Base-by-base conservation (phyloP, 2,113 vertebrate genomes). In the Corythaeola cristata region DNA sequence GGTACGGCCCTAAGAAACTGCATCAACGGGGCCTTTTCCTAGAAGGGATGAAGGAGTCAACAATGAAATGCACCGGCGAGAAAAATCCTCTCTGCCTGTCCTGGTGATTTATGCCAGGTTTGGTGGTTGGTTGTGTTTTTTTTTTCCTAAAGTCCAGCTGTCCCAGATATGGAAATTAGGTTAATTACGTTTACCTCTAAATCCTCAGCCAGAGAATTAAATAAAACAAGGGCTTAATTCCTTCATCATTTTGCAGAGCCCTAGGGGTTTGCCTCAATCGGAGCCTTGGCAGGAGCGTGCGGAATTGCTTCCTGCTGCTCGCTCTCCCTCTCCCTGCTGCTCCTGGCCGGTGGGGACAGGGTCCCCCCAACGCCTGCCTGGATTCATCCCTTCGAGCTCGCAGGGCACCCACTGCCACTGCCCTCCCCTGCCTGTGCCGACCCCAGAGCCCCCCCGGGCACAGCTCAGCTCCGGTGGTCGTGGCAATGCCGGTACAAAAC, bases 161-260 rank as follows among this genome's bases (percentile, higher is more conserved):
- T 97, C 91, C 97, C 96, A 97, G 96, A 95, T 97, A 97, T 77
- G 92, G 97, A 97, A 97, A 97, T 97, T 96, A 97, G 97, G 97
- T 97, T 97, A 97, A 97, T 97, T 97, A 97, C 89, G 32, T 97
- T 97, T 97, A 97, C 96, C 95, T 95, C 95, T 92, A 97, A 97
- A 97, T 97, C 97, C 95, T 95, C 95, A 92, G 89, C 89, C 66
- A 77, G 95, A 95, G 96, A 97, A 97, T 97, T 97, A 96, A 97
- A 96, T 96, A 95, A 97, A 97, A 97, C 94, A 95, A 93, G 77
- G 94, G 92, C 96, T 97, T 97, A 97, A 97, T 97, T 95, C 96
- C 89, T 87, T 89, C 97, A 95, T 97, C 94, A 85, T 92, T 97
- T 79, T 44, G 86, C 94, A 92, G 86, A 79, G 89, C 96, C 89